Base-by-base conservation (phyloP, 1,140 invertebrate genomes). In the Drosophila mauritiana region DNA sequence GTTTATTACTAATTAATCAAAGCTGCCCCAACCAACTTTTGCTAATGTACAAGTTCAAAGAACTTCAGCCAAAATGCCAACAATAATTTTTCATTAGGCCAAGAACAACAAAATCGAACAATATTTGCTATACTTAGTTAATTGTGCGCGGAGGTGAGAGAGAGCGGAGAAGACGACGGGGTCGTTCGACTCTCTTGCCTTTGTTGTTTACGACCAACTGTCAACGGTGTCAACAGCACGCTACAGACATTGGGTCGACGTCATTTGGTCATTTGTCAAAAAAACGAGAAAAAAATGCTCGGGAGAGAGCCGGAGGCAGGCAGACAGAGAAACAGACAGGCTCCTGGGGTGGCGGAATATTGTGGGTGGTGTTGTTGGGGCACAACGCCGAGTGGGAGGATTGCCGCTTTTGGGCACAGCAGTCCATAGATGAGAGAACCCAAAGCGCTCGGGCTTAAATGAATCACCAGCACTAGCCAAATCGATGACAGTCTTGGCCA, bases 191-290 rank as follows among this genome's bases (percentile, higher is more conserved):
- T 37, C 58, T 39, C 42, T 39, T 74, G 43, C 58, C 46, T 40
- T 76, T 75, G 73, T 75, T 76, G 64, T 76, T 75, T 75, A 76
- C 73, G 73, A 48, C 62, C 53, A 75, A 75, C 61, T 76, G 73
- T 76, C 73, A 76, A 46, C 72, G 63, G 72, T 76, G 70, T 76
- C 72, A 76, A 67, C 73, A 65, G 59, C 58, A 65, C 46, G 72
- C 73, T 76, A 46, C 70, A 76, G 70, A 73, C 69, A 74, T 55
- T 57, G 61, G 73, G 51, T 62, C 69, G 70, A 74, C 69, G 72
- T 74, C 69, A 74, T 74, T 74, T 63, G 69, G 72, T 74, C 72
- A 74, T 74, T 74, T 74, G 69, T 74, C 69, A 52, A 59, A 65
- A 13, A 56, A 36, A 55, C 6, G 34, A 42, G 13, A 49, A 64